phyloP scores from a whole-genome alignment of 2,113 vertebrate genomes.

The Mus spicilegus region DNA sequence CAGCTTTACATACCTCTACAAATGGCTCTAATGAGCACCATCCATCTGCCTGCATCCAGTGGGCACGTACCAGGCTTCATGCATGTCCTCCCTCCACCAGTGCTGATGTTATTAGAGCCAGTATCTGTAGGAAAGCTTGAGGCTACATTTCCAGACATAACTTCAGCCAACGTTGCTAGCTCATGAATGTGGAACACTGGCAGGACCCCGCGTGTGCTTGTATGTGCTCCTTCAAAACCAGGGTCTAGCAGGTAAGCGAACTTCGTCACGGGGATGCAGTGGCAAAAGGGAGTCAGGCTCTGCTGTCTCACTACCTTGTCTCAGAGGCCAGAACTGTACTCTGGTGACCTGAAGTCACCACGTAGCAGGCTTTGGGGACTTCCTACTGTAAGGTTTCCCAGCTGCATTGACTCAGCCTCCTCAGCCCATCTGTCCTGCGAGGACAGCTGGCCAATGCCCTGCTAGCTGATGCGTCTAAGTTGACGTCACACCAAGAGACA shows the following conservation, averaged over 20 bases:
- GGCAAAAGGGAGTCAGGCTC: neutral
- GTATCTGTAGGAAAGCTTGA: neutral
- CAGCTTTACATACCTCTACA: neutral
- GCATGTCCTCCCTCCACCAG: neutral
- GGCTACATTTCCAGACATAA: neutral
- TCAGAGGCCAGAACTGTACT: neutral
- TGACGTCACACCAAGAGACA: neutral
- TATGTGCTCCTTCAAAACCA: neutral
- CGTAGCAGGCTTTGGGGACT: neutral
- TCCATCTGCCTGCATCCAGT: neutral
- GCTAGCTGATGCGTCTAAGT: neutral
- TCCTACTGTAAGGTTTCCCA: neutral
- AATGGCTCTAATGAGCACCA: neutral
- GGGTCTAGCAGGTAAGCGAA: neutral
- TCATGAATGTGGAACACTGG: neutral
- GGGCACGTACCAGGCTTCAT: neutral
- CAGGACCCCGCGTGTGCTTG: too few species aligned
- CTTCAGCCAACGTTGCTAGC: neutral
- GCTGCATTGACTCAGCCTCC: neutral
- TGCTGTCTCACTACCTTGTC: neutral
- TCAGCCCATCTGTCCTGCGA: neutral
- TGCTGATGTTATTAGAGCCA: neutral
- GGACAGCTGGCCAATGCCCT: neutral
- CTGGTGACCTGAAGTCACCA: neutral
- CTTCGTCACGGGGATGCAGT: neutral